Percentiles rank a stretch among this genome's conserved stretches.
Conservation (phyloP, 1,140 invertebrate genomes). For the Dreissena rostriformis region DNA sequence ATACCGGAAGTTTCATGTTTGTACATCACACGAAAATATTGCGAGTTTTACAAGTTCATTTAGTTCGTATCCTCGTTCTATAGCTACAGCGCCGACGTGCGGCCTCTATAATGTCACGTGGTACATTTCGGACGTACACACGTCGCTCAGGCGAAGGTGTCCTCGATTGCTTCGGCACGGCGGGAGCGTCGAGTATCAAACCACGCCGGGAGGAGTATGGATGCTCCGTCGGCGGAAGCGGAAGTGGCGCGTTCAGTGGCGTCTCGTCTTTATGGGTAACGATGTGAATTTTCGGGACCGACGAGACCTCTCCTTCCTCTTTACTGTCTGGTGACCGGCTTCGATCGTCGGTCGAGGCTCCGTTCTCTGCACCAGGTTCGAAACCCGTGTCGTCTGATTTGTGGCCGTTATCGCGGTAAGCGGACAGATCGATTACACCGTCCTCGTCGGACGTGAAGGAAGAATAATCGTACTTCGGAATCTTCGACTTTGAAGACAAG, state of each 20-base stretch:
- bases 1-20: neutral
- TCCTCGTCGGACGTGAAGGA: slow-evolving; percentile 56
- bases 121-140: slow-evolving; percentile 70
- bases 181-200: slow-evolving; percentile 77
- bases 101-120: slow-evolving; percentile 74
- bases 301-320: slow-evolving; percentile 38
- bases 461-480: slow-evolving; percentile 27
- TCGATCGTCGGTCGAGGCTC: slow-evolving; percentile 57
- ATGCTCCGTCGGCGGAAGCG: slow-evolving; percentile 71
- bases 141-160: slow-evolving; percentile 76
- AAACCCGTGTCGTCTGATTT: slow-evolving; percentile 50
- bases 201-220: slow-evolving; percentile 74
- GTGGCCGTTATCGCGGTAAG: slow-evolving; percentile 25
- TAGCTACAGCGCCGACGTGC: slow-evolving; percentile 67
- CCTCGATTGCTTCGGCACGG: slow-evolving; percentile 65
- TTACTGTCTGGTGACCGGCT: slow-evolving; percentile 52
- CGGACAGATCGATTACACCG: slow-evolving; percentile 65
- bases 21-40: neutral
- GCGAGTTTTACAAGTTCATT: slow-evolving; percentile 44
- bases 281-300: slow-evolving; percentile 75
- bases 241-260: slow-evolving; percentile 67
- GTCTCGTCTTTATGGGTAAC: slow-evolving; percentile 66
- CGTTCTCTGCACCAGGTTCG: slow-evolving; percentile 33
- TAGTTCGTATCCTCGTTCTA: slow-evolving; percentile 72
- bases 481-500: slow-evolving; percentile 56